Conservation (phyloP, 1,140 invertebrate species). For the Cydia amplana region DNA sequence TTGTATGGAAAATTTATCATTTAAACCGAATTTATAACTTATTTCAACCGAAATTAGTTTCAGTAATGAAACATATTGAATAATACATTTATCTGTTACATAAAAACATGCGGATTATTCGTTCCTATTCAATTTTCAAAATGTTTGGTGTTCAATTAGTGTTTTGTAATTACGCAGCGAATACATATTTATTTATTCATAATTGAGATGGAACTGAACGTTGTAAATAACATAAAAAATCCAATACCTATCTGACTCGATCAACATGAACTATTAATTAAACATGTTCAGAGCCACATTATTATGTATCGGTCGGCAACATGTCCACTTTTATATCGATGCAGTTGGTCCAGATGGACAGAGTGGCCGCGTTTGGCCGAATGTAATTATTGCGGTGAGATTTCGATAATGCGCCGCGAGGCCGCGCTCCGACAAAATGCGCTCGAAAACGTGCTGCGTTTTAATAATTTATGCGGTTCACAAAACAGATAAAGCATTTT, state of each 20-base stretch:
- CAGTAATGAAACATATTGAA: neutral
- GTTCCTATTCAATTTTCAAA: slow-evolving; percentile 9
- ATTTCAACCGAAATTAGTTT: neutral
- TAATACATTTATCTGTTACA: neutral
- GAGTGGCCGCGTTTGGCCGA: slow-evolving; percentile 64
- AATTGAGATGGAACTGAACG: slow-evolving; percentile 1
- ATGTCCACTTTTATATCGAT: slow-evolving; percentile 60
- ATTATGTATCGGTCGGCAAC: slow-evolving; percentile 8
- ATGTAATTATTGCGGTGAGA: slow-evolving; percentile 77
- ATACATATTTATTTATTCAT: slow-evolving; percentile 8
- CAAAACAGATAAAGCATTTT: slow-evolving; percentile 65
- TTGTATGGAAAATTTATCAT: no score
- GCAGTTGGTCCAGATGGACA: slow-evolving; percentile 64
- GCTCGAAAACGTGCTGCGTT: slow-evolving; percentile 71
- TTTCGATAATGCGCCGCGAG: slow-evolving; percentile 75
- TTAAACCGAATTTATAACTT: no score
- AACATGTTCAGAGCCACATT: slow-evolving; percentile 19
- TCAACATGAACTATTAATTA: slow-evolving; percentile 8
- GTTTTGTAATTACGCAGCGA: neutral
- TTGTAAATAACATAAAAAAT: slow-evolving; percentile 12
- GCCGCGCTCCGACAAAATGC: slow-evolving; percentile 65
- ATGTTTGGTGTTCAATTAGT: neutral
- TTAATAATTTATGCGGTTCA: slow-evolving; percentile 71
- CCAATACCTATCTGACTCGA: neutral
- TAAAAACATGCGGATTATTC: neutral